Percentiles rank a stretch among this genome's conserved stretches.
phyloP scores from a whole-genome alignment of 1,140 invertebrate genomes.

The Drosophila melanica region DNA sequence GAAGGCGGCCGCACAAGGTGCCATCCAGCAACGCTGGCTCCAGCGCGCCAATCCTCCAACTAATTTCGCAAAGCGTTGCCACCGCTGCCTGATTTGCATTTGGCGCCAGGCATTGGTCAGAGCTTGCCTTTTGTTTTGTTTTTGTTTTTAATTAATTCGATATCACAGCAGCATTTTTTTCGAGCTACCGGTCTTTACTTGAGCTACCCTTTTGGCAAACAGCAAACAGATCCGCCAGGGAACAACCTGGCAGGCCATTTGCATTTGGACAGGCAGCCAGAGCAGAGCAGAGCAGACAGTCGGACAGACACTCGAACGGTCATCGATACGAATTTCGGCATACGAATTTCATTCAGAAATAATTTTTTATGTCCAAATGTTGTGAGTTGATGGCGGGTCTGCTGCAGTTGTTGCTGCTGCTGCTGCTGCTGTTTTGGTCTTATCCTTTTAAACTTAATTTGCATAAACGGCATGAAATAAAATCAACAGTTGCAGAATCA shows the following conservation, averaged over 20 bases:
- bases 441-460: constrained; percentile 82
- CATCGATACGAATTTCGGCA: constrained; percentile 75
- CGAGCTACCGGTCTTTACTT: constrained; percentile 77
- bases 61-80: constrained; percentile 68
- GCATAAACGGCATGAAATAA: constrained; percentile 82
- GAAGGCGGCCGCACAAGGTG: constrained; percentile 77
- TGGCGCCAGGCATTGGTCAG: constrained; percentile 55
- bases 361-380: constrained; percentile 80
- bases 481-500: constrained; percentile 79
- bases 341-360: constrained; percentile 80
- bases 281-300: neutral
- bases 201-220: constrained; percentile 51
- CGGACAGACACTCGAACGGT: constrained; percentile 30
- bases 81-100: constrained; percentile 73
- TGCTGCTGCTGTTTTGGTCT: constrained; percentile 69
- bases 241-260: constrained; percentile 61
- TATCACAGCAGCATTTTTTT: constrained; percentile 77
- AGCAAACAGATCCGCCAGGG: neutral
- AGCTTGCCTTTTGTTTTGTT: constrained; percentile 10
- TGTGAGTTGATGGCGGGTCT: constrained; percentile 47
- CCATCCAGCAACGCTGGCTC: constrained; percentile 15
- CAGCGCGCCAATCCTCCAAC: constrained; percentile 33
- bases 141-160: constrained; percentile 80
- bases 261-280: constrained; percentile 59
- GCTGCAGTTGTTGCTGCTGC: constrained; percentile 21